Evolutionary conservation across 2,113 vertebrate genomes (phyloP).

Genomic region (Theristicus caerulescens): DNA sequence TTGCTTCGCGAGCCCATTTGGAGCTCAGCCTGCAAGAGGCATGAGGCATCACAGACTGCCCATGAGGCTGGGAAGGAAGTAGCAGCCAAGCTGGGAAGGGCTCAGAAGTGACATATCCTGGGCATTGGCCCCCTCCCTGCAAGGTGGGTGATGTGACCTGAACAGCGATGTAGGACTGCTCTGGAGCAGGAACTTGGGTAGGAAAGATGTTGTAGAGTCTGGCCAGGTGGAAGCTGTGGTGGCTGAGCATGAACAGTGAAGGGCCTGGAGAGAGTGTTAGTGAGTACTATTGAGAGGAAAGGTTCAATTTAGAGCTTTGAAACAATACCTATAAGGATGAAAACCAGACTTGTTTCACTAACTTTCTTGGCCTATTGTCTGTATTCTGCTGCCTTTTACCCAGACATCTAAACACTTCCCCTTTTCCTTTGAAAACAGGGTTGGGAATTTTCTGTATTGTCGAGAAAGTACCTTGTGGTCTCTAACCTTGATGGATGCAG

Average conservation of each 20-base stretch:
- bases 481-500: not conserved
- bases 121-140: rapidly evolving
- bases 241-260: not conserved
- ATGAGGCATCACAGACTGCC: not conserved
- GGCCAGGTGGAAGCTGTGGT: not conserved
- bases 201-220: not conserved
- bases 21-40: not conserved
- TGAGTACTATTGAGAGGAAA: not conserved
- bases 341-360: not conserved
- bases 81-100: not conserved
- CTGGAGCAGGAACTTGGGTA: not conserved
- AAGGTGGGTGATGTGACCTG: not conserved
- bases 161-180: rapidly evolving
- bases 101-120: not conserved
- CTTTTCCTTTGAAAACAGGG: not conserved
- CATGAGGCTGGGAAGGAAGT: not conserved
- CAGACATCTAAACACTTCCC: not conserved
- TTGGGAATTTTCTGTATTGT: not conserved
- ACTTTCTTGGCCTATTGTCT: not conserved
- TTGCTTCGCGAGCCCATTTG: not conserved
- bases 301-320: not conserved
- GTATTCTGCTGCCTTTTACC: not conserved
- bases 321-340: not conserved
- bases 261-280: not conserved
- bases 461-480: not conserved